Conservation (phyloP, 1,140 invertebrate species). For the Habropoda laboriosa region DNA sequence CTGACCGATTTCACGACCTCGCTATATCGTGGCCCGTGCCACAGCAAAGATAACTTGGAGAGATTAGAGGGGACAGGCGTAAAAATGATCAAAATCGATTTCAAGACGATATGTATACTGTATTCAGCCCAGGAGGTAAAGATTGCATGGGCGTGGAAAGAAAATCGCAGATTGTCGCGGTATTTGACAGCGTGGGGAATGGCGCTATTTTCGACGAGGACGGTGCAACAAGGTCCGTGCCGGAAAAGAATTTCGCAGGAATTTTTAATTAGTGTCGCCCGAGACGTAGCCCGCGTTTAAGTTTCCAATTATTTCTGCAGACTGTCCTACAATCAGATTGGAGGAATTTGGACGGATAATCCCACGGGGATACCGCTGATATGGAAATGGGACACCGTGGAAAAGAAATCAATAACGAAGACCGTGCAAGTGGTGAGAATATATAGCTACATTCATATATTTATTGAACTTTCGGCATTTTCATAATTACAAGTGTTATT, state of each 20-base stretch:
- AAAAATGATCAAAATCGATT: slow-evolving; percentile 67
- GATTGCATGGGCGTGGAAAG: slow-evolving; percentile 55
- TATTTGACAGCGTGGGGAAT: slow-evolving; percentile 66
- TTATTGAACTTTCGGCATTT: background rate
- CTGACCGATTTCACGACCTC: too few species aligned
- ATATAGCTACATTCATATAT: background rate
- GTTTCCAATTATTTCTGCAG: slow-evolving; percentile 65
- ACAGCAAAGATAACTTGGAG: background rate
- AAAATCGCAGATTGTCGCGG: slow-evolving; percentile 61
- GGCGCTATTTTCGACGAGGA: slow-evolving; percentile 63
- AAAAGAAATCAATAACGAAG: slow-evolving; percentile 46
- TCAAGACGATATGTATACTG: slow-evolving; percentile 70
- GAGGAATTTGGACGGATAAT: slow-evolving; percentile 68
- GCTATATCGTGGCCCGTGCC: too few species aligned
- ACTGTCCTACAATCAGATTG: slow-evolving; percentile 71
- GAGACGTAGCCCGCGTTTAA: slow-evolving; percentile 36
- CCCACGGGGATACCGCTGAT: slow-evolving; percentile 49
- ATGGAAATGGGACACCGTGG: slow-evolving; percentile 60
- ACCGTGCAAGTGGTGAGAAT: slow-evolving; percentile 51
- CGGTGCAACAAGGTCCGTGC: slow-evolving; percentile 54
- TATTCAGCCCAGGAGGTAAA: slow-evolving; percentile 68
- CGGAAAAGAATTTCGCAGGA: slow-evolving; percentile 55
- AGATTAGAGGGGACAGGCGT: background rate
- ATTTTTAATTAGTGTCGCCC: slow-evolving; percentile 64
- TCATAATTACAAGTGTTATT: too few species aligned